Percentiles rank a stretch among this genome's conserved stretches.
phyloP scores from a whole-genome alignment of 2,113 vertebrate genomes.

The Corvus hawaiiensis region DNA sequence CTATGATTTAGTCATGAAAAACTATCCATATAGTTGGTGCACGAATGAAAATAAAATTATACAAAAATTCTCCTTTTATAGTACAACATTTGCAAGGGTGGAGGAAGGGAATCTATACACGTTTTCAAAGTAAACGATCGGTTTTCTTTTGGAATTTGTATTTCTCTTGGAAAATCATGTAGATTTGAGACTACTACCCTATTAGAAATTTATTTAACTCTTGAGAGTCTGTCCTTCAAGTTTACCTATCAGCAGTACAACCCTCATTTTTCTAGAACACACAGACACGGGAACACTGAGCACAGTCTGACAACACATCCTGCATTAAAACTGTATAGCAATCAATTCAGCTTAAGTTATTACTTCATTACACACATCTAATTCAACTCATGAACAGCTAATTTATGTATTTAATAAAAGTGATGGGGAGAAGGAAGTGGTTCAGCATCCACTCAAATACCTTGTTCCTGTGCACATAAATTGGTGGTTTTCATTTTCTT shows the following conservation, averaged over 20 bases:
- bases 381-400: neutral
- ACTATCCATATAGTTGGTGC: neutral
- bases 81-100: neutral
- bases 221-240: neutral
- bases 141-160: neutral
- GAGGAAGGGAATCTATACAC: neutral
- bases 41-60: neutral
- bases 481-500: neutral
- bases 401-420: neutral
- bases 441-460: neutral
- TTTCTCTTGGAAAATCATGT: neutral
- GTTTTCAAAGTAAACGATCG: neutral
- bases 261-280: neutral
- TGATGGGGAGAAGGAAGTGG: neutral
- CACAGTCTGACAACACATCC: neutral
- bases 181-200: neutral
- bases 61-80: neutral
- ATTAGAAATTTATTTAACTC: neutral
- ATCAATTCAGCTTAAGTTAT: neutral
- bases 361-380: neutral
- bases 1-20: neutral
- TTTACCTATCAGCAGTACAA: neutral
- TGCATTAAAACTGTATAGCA: neutral
- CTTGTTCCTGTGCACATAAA: neutral
- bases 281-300: neutral